These are phyloP conservation scores for Sebastes nivosus DNA, from an alignment of 2,797 vertebrate genomes.

Conservation along the genomic window DNA sequence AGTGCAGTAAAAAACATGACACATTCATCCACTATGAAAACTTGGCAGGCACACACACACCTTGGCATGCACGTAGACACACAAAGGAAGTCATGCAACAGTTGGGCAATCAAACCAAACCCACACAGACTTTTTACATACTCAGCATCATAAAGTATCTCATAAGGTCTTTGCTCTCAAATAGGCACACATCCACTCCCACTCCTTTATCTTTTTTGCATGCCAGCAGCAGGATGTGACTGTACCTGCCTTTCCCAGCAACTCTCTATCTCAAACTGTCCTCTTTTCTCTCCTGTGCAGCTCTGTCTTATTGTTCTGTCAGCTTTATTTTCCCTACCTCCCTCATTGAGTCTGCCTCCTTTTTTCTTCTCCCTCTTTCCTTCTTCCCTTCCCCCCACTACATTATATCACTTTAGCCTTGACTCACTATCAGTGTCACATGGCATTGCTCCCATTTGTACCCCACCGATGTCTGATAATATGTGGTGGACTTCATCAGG, in stretches of 20 bases:
- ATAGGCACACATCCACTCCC: slow-evolving; percentile 20
- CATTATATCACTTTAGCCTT: slow-evolving; percentile 74
- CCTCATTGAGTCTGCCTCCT: slow-evolving; percentile 71
- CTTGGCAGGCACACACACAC: slow-evolving; percentile 38
- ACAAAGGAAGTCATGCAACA: slow-evolving; percentile 44
- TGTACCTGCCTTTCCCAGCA: slow-evolving; percentile 72
- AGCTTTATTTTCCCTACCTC: slow-evolving; percentile 74
- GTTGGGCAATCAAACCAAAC: slow-evolving; percentile 47
- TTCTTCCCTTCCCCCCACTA: slow-evolving; percentile 74
- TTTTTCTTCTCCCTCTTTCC: slow-evolving; percentile 74
- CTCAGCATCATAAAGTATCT: slow-evolving; percentile 34
- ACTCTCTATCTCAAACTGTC: slow-evolving; percentile 38
- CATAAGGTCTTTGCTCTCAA: slow-evolving; percentile 25
- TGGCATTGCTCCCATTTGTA: slow-evolving; percentile 38
- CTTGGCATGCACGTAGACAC: slow-evolving; percentile 23
- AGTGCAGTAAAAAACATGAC: slow-evolving; percentile 75
- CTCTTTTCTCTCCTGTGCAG: slow-evolving; percentile 45
- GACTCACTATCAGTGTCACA: slow-evolving; percentile 70
- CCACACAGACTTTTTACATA: slow-evolving; percentile 27
- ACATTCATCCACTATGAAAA: slow-evolving; percentile 73
- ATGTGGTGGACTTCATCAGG: slow-evolving; percentile 2
- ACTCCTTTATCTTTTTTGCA: slow-evolving; percentile 52
- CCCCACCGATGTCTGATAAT: slow-evolving; percentile 13
- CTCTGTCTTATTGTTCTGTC: slow-evolving; percentile 75
- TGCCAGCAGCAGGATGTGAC: slow-evolving; percentile 80